These are phyloP conservation scores for Sarotherodon lohbergeri DNA, from an alignment of 2,113 vertebrate species.

Conservation along the genomic window DNA sequence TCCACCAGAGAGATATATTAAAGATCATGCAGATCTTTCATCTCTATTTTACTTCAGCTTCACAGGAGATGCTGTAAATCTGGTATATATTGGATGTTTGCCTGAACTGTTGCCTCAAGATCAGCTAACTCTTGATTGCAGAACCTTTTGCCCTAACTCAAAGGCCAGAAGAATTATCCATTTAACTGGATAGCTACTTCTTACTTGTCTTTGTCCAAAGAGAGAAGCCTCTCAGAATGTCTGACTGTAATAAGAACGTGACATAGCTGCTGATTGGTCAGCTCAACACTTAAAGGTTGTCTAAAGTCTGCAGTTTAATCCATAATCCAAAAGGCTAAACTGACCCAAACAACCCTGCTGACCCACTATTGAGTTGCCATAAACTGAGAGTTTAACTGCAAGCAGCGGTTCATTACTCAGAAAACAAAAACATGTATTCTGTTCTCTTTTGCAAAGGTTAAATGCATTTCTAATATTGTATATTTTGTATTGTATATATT, in stretches of 20 bases:
- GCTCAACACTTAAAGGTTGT: background rate
- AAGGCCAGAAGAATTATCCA: background rate
- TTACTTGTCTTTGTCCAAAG: slow-evolving; percentile 20
- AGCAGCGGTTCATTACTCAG: background rate
- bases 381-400: background rate
- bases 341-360: slow-evolving; percentile 10
- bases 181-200: background rate
- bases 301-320: slow-evolving; percentile 10
- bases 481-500: background rate
- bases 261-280: slow-evolving; percentile 7
- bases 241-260: background rate
- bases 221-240: background rate
- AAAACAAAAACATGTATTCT: background rate
- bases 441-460: background rate
- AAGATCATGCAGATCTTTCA: slow-evolving; percentile 25
- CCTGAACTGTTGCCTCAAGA: background rate
- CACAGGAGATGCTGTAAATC: background rate
- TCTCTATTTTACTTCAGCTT: background rate
- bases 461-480: background rate
- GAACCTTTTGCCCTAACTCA: background rate
- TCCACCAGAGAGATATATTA: slow-evolving; percentile 9
- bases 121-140: background rate
- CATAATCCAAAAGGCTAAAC: slow-evolving; percentile 12
- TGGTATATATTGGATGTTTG: background rate
- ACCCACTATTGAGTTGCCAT: slow-evolving; percentile 4